Evolutionary conservation across 2,113 vertebrate genomes (phyloP), one percentile per base, ranked within the genome.

Genomic region (Capricornis sumatraensis): DNA sequence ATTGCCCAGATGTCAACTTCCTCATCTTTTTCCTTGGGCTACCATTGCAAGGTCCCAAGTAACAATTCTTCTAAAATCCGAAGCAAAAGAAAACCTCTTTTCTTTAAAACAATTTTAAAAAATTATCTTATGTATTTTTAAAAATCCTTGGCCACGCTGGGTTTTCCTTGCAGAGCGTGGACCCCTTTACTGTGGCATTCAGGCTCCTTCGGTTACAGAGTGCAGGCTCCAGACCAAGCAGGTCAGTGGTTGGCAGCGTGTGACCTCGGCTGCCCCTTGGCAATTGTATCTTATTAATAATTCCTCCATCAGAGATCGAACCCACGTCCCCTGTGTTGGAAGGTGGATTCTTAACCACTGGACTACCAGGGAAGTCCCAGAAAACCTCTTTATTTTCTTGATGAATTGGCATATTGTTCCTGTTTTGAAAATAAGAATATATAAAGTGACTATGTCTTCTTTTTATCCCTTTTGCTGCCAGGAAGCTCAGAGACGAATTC

Each of bases 401-500:
- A 52, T 60, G 67, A 83, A 71, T 58, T 60, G 50, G 55, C 47
- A 7, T 45, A 12, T 87, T 79, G 85, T 47, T 82, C 36, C 21
- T 87, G 57, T 84, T 95, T 95, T 81, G 47, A 93, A 96, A 88
- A 67, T 47, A 60, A 90, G 53, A 94, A 36, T 28, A 19, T 15
- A 2, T 40, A 36, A 53, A 71, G 45, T 28, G 19, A 28, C 23
- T 1, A 1, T 43, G 53, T 84, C n/a, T 62, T 27, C n/a, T 86
- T 57, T 28, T 45, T 45, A 30, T 19, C 82, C 16, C 60, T 33
- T 43, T 57, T 23, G 40, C 47, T 88, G 8, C 74, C 55, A 71
- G 67, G 81, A 95, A 89, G 78, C 82, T 62, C 71, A 52, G 36
- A 92, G 86, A 85, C 28, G 71, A 76, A 86, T 30, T 33, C 30